Conservation (phyloP, 2,113 vertebrate species). For the Montifringilla adamsi region DNA sequence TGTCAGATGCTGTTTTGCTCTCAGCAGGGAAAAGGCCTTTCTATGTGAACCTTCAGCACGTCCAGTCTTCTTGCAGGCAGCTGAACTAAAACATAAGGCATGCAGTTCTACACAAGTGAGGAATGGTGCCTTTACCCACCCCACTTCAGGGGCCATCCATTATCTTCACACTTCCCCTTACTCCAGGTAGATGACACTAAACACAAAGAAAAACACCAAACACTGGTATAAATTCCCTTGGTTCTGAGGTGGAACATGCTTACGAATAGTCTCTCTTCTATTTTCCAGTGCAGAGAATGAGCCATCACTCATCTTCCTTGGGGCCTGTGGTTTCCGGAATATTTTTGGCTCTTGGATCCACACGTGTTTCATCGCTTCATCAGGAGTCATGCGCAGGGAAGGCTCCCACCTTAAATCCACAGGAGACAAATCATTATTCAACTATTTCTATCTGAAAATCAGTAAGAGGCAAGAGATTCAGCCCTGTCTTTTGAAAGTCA, state of each 20-base stretch:
- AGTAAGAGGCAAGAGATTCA: neutral
- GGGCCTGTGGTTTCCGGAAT: constrained; percentile 69
- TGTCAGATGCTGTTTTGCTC: neutral
- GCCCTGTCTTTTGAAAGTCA: neutral
- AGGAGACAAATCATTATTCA: neutral
- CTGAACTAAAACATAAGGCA: neutral
- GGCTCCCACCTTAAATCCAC: constrained; percentile 85
- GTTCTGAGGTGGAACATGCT: neutral
- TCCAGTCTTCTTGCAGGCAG: neutral
- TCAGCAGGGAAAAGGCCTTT: neutral
- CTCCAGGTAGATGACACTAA: neutral
- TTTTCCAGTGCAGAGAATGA: constrained; percentile 46
- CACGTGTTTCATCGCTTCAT: constrained; percentile 84
- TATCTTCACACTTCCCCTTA: neutral
- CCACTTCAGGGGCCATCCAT: neutral
- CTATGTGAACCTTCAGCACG: neutral
- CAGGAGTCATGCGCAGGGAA: constrained; percentile 87
- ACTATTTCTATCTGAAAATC: neutral
- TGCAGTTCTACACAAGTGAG: neutral
- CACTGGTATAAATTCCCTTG: neutral
- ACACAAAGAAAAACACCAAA: neutral
- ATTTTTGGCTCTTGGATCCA: constrained; percentile 86
- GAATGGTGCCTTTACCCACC: neutral
- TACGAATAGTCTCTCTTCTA: constrained; percentile 57
- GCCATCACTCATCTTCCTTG: constrained; percentile 66